Evolutionary conservation across 2,888 invertebrate genomes (phyloP).

Genomic region (Pandemis cinnamomeana): DNA sequence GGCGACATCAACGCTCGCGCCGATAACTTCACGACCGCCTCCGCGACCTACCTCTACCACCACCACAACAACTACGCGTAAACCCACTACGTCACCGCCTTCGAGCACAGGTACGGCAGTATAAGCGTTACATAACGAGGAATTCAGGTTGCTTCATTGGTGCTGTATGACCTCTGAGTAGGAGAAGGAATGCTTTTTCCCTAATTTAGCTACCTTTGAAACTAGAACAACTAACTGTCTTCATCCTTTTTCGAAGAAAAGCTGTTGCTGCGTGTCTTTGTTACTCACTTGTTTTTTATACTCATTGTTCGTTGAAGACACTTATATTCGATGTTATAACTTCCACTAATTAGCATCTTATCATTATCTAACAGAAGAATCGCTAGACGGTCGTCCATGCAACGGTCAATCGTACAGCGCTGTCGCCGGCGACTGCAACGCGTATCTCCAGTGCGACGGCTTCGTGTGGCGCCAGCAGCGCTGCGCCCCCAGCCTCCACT

Average conservation of each 20-base stretch:
- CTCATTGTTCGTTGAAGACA: no score
- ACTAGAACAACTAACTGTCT: not conserved
- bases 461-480: conserved; percentile 87
- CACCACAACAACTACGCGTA: conserved; percentile 55
- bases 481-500: conserved; percentile 93
- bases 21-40: conserved; percentile 75
- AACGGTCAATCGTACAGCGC: conserved; percentile 76
- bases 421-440: conserved; percentile 88
- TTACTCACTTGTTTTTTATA: no score
- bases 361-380: conserved; percentile 38
- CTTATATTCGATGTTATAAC: no score
- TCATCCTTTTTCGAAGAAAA: not conserved
- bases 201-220: not conserved
- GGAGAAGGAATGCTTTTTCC: no score
- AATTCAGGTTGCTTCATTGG: no score
- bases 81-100: conserved; percentile 53
- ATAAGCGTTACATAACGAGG: no score
- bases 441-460: conserved; percentile 90
- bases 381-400: conserved; percentile 62
- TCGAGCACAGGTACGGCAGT: conserved; percentile 43
- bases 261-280: not conserved
- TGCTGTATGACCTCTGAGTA: not conserved
- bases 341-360: not conserved
- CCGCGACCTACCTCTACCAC: conserved; percentile 53
- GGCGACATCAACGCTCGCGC: conserved; percentile 71